A percentile compares a stretch with the other conserved stretches of the same genome.
Conservation (phyloP, 2,888 invertebrate genomes). For the Ephialtes manifestator region DNA sequence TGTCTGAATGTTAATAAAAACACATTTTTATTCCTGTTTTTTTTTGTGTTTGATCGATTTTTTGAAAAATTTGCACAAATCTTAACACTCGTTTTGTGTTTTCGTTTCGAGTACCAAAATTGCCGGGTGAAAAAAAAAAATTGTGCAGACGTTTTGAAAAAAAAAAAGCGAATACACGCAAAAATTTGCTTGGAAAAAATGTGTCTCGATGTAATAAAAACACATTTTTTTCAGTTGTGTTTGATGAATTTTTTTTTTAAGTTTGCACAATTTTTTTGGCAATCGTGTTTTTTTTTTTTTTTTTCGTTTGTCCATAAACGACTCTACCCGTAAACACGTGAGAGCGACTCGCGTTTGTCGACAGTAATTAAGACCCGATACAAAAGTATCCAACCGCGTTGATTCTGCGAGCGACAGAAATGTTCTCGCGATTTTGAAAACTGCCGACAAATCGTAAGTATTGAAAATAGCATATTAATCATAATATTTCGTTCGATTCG, state of each 20-base stretch:
- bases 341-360: conserved; percentile 10
- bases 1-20: not conserved
- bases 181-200: not conserved
- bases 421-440: not conserved
- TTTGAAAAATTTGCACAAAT: conserved; percentile 12
- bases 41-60: not conserved
- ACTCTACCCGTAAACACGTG: not conserved
- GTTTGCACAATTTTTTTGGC: conserved; percentile 5
- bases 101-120: not conserved
- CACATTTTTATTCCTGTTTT: conserved; percentile 5
- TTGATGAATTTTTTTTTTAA: conserved; percentile 14
- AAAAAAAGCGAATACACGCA: not conserved
- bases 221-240: not conserved
- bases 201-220: conserved; percentile 2
- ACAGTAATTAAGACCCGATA: conserved; percentile 34
- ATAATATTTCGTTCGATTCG: not conserved
- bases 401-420: not conserved
- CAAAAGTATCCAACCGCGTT: conserved; percentile 44
- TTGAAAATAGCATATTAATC: not conserved
- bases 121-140: no score
- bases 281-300: not conserved
- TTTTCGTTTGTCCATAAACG: not conserved
- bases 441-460: conserved; percentile 24
- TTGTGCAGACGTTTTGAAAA: not conserved
- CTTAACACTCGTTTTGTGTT: not conserved